These are phyloP conservation scores for Hydropotes inermis DNA, from an alignment of 2,113 vertebrate genomes.

Conservation along the genomic window DNA sequence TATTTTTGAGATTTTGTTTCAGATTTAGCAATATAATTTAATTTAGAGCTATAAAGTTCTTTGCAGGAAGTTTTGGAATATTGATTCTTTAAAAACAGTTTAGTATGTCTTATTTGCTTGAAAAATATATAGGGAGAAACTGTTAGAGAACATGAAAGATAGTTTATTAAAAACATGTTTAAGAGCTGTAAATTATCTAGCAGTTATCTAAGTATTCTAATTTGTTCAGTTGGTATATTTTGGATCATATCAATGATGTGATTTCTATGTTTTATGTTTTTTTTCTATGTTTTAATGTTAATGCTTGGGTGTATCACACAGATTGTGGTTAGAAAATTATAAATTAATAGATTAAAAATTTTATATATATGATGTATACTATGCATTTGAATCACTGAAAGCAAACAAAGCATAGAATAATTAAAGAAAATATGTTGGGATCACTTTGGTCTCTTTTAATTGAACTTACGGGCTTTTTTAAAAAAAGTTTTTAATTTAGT, in stretches of 20 bases:
- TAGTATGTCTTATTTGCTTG: neutral
- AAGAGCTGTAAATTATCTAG: neutral
- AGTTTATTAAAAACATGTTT: neutral
- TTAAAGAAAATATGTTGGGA: neutral
- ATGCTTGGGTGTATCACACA: neutral
- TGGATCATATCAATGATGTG: neutral
- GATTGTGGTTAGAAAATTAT: neutral
- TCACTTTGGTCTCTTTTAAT: neutral
- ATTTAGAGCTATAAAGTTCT: neutral
- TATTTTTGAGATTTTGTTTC: constrained; percentile 9
- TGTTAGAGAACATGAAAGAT: neutral
- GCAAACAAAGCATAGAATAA: neutral
- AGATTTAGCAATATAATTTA: neutral
- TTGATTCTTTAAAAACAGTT: neutral
- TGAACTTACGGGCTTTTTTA: neutral
- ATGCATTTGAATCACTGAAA: neutral
- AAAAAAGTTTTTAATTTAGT: neutral
- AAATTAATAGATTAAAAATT: neutral
- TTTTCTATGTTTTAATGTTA: neutral
- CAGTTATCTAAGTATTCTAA: neutral
- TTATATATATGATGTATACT: neutral
- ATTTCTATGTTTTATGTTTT: neutral
- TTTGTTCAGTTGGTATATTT: neutral
- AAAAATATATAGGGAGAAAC: neutral
- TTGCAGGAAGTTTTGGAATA: neutral